Conservation (phyloP, 2,888 invertebrate genomes). For the Habrosyne pyritoides region DNA sequence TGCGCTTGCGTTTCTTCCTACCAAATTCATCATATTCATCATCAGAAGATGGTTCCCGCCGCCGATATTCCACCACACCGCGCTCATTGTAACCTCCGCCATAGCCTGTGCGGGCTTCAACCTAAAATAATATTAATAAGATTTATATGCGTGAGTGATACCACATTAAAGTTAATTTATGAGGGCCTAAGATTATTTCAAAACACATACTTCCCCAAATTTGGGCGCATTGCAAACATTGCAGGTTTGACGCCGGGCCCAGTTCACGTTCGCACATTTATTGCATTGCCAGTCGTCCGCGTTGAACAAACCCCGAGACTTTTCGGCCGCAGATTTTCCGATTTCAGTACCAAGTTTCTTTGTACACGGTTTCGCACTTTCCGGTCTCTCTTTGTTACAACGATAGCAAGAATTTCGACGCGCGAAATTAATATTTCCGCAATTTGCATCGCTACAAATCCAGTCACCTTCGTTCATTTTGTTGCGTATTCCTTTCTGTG, state of each 20-base stretch:
- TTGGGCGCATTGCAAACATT: slow-evolving; percentile 99
- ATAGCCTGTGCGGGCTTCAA: slow-evolving; percentile 90
- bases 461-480: slow-evolving; percentile 85
- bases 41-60: slow-evolving; percentile 92
- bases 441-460: slow-evolving; percentile 87
- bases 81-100: slow-evolving; percentile 98
- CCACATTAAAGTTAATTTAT: too few species aligned
- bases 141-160: too few species aligned
- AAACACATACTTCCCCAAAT: slow-evolving; percentile 92
- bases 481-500: slow-evolving; percentile 42
- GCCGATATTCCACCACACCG: slow-evolving; percentile 97
- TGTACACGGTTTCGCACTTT: slow-evolving; percentile 73
- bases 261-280: slow-evolving; percentile 99
- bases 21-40: slow-evolving; percentile 98
- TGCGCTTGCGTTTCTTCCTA: slow-evolving; percentile 84
- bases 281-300: slow-evolving; percentile 99
- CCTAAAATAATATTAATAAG: slow-evolving; percentile 63
- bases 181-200: background rate
- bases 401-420: slow-evolving; percentile 95
- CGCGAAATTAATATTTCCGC: slow-evolving; percentile 98
- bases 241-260: slow-evolving; percentile 97
- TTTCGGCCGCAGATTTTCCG: slow-evolving; percentile 98
- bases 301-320: slow-evolving; percentile 96
- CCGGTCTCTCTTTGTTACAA: slow-evolving; percentile 89
- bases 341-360: slow-evolving; percentile 97